Base-by-base conservation (phyloP, 2,888 invertebrate species). In the Papilio elwesi region DNA sequence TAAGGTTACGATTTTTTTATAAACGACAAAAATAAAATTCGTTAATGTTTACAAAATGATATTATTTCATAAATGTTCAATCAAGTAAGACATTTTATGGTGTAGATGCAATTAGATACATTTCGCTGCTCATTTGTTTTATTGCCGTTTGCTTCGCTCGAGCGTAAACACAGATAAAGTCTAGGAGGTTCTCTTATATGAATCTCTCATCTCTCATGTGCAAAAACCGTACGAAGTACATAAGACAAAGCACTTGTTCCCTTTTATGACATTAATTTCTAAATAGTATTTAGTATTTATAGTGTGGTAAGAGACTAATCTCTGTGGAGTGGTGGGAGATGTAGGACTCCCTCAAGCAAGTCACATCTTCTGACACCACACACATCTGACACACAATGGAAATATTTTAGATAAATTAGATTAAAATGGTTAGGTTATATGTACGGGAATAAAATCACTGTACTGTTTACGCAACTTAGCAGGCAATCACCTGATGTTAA, bases 141-240 rank as follows among this genome's bases (percentile, higher is more conserved):
- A 71, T 71, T 71, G 65, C 71, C 71, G 65, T 57, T 66, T 49
- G 38, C 55, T 55, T 47, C 71, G 85, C 86, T 86, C 90, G 86
- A 85, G 89, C 88, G 92, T 91, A 91, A 92, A 90, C 89, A 87
- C 81, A 89, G 92, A 92, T 92, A 92, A 90, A 91, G 90, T 88
- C 90, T 59, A 59, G 38, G 59, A 59, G 59, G 38, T 8, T 38
- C 38, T n/a, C 59, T 38, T 36, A 48, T 57, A 36, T 57, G 26
- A 57, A 36, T n/a, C n/a, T n/a, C n/a, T n/a, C n/a, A 36, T 36
- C 36, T 48, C 57, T 68, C 47, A 48, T 68, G 55, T 53, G 49
- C 57, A 36, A 57, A 26, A 15, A 26, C 48, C 9, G 43, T 43
- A 1, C 43, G 43, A 43, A 36, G 13, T 13, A 57, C 8, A 57